Conservation (phyloP, 2,888 invertebrate species). For the Scelioninae gen. 1 region DNA sequence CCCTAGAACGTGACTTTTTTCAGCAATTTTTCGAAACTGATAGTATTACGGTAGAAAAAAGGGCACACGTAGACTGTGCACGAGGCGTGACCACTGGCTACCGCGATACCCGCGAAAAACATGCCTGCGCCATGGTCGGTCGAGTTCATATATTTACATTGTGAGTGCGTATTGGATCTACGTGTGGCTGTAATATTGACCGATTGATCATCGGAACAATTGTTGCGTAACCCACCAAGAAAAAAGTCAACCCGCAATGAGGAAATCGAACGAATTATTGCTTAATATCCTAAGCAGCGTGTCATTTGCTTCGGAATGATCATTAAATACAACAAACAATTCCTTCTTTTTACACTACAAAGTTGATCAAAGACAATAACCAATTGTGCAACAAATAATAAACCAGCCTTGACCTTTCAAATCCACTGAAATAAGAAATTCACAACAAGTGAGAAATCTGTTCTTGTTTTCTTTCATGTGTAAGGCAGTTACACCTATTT, state of each 20-base stretch:
- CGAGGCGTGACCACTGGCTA: constrained; percentile 78
- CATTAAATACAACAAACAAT: constrained; percentile 41
- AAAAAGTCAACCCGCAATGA: constrained; percentile 59
- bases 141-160: constrained; percentile 77
- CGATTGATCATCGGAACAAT: constrained; percentile 59
- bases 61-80: constrained; percentile 75
- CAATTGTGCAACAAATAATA: constrained; percentile 29
- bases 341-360: constrained; percentile 22
- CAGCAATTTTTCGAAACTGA: constrained; percentile 76
- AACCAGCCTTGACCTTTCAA: constrained; percentile 47
- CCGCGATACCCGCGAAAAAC: constrained; percentile 79
- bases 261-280: constrained; percentile 59
- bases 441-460: neutral
- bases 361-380: constrained; percentile 2
- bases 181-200: constrained; percentile 52
- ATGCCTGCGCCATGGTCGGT: constrained; percentile 74
- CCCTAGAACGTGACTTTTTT: constrained; percentile 71
- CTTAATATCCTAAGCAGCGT: constrained; percentile 53
- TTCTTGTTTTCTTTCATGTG: neutral
- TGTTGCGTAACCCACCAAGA: constrained; percentile 54
- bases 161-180: constrained; percentile 54
- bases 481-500: too few relatives aligned
- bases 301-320: constrained; percentile 45
- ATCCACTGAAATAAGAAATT: constrained; percentile 3
- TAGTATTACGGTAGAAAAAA: constrained; percentile 73